phyloP scores from a whole-genome alignment of 1,140 invertebrate species.

The Batillaria attramentaria region DNA sequence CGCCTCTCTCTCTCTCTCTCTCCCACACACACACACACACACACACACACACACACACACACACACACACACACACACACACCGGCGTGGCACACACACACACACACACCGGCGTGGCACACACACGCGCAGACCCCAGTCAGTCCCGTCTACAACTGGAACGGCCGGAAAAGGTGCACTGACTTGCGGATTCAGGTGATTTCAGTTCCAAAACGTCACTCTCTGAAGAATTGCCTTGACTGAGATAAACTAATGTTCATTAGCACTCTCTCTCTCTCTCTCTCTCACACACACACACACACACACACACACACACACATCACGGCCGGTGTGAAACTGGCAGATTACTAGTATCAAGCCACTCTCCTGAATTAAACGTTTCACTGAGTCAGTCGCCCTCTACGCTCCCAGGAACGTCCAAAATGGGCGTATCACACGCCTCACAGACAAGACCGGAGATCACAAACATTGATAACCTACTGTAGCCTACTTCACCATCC shows the following conservation, averaged over 20 bases:
- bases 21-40: background rate
- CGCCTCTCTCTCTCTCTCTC: background rate
- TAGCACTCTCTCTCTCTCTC: background rate
- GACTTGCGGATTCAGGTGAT: background rate
- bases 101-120: slow-evolving; percentile 3
- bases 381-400: no score
- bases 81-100: slow-evolving; percentile 5
- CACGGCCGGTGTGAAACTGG: no score
- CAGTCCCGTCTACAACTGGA: no score
- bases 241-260: background rate
- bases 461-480: no score
- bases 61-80: slow-evolving; percentile 16
- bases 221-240: background rate
- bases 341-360: no score
- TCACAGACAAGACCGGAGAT: no score
- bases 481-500: no score
- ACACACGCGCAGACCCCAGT: background rate
- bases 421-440: no score
- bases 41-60: background rate
- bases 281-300: background rate
- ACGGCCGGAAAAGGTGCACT: no score
- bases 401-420: no score
- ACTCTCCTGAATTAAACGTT: no score
- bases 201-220: background rate
- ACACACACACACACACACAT: background rate